A percentile compares a stretch with the other conserved stretches of the same genome.
Evolutionary conservation across 2,113 vertebrate genomes (phyloP).

Genomic region (Tetraodon nigroviridis): DNA sequence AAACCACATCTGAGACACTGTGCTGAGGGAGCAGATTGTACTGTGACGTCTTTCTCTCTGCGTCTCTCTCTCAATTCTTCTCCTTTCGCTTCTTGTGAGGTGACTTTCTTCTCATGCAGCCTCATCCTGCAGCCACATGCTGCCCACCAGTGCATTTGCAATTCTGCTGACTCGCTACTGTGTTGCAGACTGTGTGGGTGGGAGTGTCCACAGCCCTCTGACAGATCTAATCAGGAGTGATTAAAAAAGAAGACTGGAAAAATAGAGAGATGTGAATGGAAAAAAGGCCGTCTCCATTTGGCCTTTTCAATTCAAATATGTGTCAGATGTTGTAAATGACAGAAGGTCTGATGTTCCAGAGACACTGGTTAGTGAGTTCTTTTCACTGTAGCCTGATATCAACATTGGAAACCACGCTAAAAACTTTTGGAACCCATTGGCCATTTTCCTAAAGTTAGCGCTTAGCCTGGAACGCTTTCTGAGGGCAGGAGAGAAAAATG

Average conservation of each 20-base stretch:
- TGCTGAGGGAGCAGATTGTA: constrained; percentile 77
- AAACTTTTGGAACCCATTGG: neutral
- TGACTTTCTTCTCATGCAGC: constrained; percentile 16
- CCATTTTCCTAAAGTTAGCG: neutral
- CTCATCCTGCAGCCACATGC: constrained; percentile 22
- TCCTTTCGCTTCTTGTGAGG: constrained; percentile 13
- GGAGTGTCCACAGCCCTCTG: constrained; percentile 9
- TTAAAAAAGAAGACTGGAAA: constrained; percentile 10
- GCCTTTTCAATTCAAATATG: constrained; percentile 59
- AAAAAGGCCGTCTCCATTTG: constrained; percentile 50
- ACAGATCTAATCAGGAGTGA: constrained; percentile 43
- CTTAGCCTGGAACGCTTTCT: too few species aligned
- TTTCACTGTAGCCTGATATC: constrained; percentile 35
- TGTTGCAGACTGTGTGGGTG: constrained; percentile 22
- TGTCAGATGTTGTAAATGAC: constrained; percentile 54
- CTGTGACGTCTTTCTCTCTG: constrained; percentile 65
- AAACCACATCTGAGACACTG: constrained; percentile 85
- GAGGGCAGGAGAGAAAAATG: too few species aligned
- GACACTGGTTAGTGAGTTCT: constrained; percentile 29
- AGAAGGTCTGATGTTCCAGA: constrained; percentile 22
- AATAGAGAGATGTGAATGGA: constrained; percentile 35
- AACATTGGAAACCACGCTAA: constrained; percentile 43
- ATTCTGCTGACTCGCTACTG: constrained; percentile 46
- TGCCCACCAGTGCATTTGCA: constrained; percentile 27
- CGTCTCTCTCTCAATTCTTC: constrained; percentile 1